These are phyloP conservation scores for Megaleporinus macrocephalus DNA, from an alignment of 2,113 vertebrate genomes.

Conservation along the genomic window DNA sequence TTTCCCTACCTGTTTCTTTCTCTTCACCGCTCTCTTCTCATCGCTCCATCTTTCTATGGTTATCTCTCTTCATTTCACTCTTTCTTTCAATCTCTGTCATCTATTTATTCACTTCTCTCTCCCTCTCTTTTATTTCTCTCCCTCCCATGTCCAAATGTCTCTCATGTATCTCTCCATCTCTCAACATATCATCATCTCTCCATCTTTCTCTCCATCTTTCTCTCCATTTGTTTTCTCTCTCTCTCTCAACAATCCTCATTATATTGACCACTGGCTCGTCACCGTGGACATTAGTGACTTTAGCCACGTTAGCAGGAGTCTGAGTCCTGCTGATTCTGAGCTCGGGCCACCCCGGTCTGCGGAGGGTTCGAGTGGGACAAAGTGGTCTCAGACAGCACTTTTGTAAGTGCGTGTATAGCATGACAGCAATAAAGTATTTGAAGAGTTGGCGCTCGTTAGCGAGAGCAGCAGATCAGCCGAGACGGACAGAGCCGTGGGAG, in stretches of 20 bases:
- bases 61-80: not conserved
- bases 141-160: not conserved
- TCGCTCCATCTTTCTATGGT: not conserved
- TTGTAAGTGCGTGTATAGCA: conserved; percentile 41
- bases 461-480: conserved; percentile 22
- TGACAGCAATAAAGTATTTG: conserved; percentile 30
- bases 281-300: not conserved
- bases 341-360: not conserved
- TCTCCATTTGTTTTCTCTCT: not conserved
- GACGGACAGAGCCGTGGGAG: conserved; percentile 29
- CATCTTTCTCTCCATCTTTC: not conserved
- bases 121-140: not conserved
- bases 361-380: conserved; percentile 23
- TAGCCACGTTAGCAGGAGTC: conserved; percentile 11
- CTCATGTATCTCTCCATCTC: not conserved
- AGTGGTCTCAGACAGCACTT: conserved; percentile 40
- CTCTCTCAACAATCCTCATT: not conserved
- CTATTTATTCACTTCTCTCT: not conserved
- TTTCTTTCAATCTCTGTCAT: not conserved
- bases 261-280: not conserved
- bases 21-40: too few relatives aligned
- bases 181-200: not conserved
- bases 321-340: not conserved
- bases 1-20: not conserved
- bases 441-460: conserved; percentile 20